A percentile compares a stretch with the other conserved stretches of the same genome.
phyloP scores from a whole-genome alignment of 2,113 vertebrate genomes.

The Rhinolophus ferrumequinum region DNA sequence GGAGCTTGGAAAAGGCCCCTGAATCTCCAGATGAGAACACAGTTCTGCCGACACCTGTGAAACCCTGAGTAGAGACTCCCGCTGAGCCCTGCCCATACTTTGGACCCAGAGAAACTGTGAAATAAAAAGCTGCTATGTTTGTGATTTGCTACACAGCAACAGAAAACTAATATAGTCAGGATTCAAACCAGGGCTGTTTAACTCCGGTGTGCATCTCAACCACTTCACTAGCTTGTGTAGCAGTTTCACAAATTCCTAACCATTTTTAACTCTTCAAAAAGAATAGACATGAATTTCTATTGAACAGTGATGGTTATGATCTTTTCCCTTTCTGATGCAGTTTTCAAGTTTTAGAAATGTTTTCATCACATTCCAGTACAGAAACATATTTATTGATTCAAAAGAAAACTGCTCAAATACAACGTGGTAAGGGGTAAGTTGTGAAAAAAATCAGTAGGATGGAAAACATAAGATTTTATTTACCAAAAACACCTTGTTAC shows the following conservation, averaged over 20 bases:
- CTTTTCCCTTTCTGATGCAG: neutral
- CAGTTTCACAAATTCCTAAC: conserved; percentile 30
- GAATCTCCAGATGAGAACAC: neutral
- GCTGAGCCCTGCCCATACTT: neutral
- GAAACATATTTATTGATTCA: neutral
- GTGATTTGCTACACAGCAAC: neutral
- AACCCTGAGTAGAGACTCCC: neutral
- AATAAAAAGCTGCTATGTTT: neutral
- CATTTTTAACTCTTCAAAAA: conserved; percentile 44
- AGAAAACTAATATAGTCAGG: conserved; percentile 22
- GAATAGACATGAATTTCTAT: neutral
- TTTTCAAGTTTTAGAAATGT: neutral
- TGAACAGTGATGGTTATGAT: neutral
- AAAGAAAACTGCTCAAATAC: neutral
- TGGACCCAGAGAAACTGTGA: conserved; percentile 16
- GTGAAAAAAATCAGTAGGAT: neutral
- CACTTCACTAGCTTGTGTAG: neutral
- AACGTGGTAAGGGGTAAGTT: neutral
- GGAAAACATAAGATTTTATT: conserved; percentile 51
- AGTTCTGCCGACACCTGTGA: neutral
- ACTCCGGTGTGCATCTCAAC: neutral
- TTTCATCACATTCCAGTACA: neutral
- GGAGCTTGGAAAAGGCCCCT: neutral
- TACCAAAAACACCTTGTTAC: conserved; percentile 51
- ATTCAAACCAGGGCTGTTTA: neutral